Evolutionary conservation across 2,888 invertebrate species (phyloP).

Genomic region (Gnatocerus cornutus): DNA sequence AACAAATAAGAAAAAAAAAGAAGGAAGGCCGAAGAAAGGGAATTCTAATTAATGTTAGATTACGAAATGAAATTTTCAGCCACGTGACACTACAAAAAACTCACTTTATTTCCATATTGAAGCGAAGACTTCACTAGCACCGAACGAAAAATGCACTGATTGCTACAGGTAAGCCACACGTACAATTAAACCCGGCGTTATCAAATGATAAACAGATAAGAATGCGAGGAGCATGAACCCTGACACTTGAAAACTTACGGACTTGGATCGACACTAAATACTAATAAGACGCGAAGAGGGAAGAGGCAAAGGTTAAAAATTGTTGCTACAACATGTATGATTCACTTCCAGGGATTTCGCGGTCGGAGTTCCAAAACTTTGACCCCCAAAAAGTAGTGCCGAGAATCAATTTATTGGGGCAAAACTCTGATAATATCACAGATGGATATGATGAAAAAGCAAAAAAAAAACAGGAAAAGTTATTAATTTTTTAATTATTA

Average conservation of each 20-base stretch:
- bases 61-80: conserved; percentile 6
- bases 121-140: neutral
- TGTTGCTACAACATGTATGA: conserved; percentile 19
- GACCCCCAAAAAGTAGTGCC: no score
- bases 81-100: conserved; percentile 20
- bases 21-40: conserved; percentile 39
- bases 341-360: conserved; percentile 15
- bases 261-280: conserved; percentile 28
- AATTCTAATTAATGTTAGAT: neutral
- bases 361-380: neutral
- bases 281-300: neutral
- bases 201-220: conserved; percentile 37
- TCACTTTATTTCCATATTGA: conserved; percentile 24
- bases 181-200: conserved; percentile 39
- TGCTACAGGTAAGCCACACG: neutral
- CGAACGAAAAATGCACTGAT: conserved; percentile 17
- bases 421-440: no score
- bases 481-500: conserved; percentile 4
- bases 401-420: neutral
- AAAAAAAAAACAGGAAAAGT: neutral
- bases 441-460: neutral
- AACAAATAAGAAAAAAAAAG: conserved; percentile 8
- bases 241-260: conserved; percentile 26
- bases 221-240: conserved; percentile 5
- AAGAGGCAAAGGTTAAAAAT: conserved; percentile 39